These are phyloP conservation scores for Fregetta grallaria DNA, from an alignment of 2,113 vertebrate genomes.

Conservation along the genomic window DNA sequence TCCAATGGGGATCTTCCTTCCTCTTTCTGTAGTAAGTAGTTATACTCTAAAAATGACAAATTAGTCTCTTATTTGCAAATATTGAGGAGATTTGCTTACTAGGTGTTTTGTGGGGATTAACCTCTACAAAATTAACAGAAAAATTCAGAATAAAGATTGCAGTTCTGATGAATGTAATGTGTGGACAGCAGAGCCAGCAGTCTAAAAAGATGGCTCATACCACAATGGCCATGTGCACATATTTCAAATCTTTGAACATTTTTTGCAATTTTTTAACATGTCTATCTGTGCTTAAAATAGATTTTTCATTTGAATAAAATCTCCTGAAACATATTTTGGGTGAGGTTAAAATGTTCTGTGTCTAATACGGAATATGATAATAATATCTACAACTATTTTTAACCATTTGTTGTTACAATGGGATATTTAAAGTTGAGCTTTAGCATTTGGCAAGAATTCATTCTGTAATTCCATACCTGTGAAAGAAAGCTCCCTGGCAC, in stretches of 20 bases:
- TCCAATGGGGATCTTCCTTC: background rate
- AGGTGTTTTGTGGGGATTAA: background rate
- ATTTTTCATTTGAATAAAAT: background rate
- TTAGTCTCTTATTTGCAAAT: background rate
- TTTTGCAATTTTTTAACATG: background rate
- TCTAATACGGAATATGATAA: background rate
- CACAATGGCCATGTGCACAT: background rate
- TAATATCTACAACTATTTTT: background rate
- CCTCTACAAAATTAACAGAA: background rate
- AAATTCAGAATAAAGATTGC: background rate
- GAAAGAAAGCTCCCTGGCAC: background rate
- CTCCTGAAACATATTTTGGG: background rate
- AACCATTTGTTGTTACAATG: background rate
- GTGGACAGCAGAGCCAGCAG: background rate
- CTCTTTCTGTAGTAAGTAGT: background rate
- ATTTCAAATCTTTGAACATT: background rate
- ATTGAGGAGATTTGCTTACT: background rate
- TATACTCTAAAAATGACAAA: background rate
- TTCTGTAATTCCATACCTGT: background rate
- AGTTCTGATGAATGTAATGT: background rate
- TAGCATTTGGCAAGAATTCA: background rate
- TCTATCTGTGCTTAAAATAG: background rate
- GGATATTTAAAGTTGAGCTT: background rate
- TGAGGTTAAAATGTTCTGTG: background rate
- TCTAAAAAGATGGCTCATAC: background rate